phyloP scores from a whole-genome alignment of 2,888 invertebrate genomes.

The Anarsia innoxiella region DNA sequence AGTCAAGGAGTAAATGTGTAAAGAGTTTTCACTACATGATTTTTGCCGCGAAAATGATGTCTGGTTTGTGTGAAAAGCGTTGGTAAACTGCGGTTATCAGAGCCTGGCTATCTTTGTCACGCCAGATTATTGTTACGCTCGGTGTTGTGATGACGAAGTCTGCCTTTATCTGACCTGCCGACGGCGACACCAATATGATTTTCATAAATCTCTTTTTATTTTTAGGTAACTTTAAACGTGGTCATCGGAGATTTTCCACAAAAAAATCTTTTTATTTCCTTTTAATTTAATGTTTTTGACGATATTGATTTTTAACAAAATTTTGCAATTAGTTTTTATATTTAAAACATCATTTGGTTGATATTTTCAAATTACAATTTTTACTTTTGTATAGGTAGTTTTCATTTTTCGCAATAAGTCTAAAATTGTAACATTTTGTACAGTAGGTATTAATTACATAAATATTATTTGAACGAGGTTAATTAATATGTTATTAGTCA shows the following conservation, averaged over 20 bases:
- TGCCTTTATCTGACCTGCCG: conserved; percentile 1
- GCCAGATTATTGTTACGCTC: conserved; percentile 59
- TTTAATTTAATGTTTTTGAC: background rate
- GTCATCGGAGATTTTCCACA: background rate
- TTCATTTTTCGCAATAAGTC: too few relatives aligned
- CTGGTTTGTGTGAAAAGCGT: conserved; percentile 45
- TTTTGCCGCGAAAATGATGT: conserved; percentile 30
- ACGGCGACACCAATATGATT: too few relatives aligned
- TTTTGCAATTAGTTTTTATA: too few relatives aligned
- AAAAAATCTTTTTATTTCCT: background rate
- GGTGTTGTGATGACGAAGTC: conserved; percentile 52
- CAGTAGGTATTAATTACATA: too few relatives aligned
- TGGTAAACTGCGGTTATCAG: conserved; percentile 63
- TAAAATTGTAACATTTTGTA: too few relatives aligned
- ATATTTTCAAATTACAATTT: too few relatives aligned
- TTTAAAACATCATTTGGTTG: too few relatives aligned
- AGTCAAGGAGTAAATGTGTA: too few relatives aligned
- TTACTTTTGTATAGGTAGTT: too few relatives aligned
- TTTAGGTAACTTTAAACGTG: background rate
- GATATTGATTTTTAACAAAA: background rate
- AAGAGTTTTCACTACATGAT: too few relatives aligned
- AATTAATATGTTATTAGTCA: too few relatives aligned
- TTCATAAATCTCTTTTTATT: background rate
- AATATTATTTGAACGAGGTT: too few relatives aligned
- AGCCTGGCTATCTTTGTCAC: conserved; percentile 64